Percentiles rank a stretch among this genome's conserved stretches.
These are phyloP conservation scores for Pseudochromis fuscus DNA, from an alignment of 2,797 vertebrate species.

Conservation along the genomic window DNA sequence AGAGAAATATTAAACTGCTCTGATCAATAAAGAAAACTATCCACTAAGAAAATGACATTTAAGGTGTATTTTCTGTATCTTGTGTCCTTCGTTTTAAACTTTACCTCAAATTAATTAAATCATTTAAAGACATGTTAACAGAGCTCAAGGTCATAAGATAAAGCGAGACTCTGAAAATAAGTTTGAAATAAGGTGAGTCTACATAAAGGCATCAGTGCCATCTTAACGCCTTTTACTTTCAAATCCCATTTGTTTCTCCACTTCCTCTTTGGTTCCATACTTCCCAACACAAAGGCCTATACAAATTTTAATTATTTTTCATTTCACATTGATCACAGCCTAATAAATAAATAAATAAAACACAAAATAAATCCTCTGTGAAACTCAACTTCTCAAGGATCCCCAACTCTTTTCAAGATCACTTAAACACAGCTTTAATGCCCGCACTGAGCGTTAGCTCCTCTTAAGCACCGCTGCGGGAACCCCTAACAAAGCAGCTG, in stretches of 20 bases:
- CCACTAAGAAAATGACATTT: background rate
- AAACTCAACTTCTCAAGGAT: conserved; percentile 20
- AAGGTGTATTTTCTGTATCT: background rate
- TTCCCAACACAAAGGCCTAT: conserved; percentile 18
- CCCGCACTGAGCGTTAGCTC: conserved; percentile 20
- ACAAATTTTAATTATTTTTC: conserved; percentile 18
- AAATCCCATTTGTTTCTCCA: conserved; percentile 12
- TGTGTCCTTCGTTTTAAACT: background rate
- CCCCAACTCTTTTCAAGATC: conserved; percentile 8
- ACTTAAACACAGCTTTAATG: conserved; percentile 27
- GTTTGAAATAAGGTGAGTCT: too few species aligned
- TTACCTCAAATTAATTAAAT: background rate
- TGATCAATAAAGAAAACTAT: background rate
- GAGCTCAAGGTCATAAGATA: background rate
- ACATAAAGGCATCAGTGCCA: conserved; percentile 4
- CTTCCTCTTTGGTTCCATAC: background rate
- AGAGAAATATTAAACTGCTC: background rate
- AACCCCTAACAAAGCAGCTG: conserved; percentile 62
- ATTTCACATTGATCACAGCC: background rate
- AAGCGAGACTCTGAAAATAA: background rate
- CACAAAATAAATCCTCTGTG: conserved; percentile 47
- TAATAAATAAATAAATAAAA: conserved; percentile 8
- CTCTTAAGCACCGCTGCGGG: conserved; percentile 45
- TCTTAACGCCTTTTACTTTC: background rate
- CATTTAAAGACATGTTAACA: background rate